Evolutionary conservation across 2,888 invertebrate species (phyloP).

Genomic region (Harpagoxenus sublaevis): DNA sequence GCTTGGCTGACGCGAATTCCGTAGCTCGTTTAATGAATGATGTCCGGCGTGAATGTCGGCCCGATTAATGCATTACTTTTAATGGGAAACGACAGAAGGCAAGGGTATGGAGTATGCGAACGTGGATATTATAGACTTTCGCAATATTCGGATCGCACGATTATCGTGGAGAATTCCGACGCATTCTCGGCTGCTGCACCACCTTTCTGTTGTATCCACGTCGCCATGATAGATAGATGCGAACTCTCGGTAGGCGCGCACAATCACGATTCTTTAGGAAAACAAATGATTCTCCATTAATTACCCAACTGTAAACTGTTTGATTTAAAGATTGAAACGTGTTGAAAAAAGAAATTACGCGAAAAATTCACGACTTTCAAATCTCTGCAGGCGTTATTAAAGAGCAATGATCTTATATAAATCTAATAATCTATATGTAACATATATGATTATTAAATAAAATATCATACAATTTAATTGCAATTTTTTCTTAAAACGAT

Average conservation of each 20-base stretch:
- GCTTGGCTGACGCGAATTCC: neutral
- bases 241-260: conserved; percentile 60
- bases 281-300: conserved; percentile 63
- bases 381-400: neutral
- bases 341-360: neutral
- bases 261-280: conserved; percentile 70
- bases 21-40: neutral
- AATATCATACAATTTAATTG: no score
- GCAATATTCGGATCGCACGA: conserved; percentile 29
- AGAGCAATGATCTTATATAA: neutral
- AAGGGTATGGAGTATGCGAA: conserved; percentile 24
- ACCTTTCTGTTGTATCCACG: conserved; percentile 65
- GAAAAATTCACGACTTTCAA: neutral
- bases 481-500: no score
- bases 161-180: conserved; percentile 46
- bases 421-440: no score
- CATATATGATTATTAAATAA: no score
- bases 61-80: conserved; percentile 56
- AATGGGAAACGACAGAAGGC: neutral
- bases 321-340: neutral
- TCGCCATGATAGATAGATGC: conserved; percentile 71
- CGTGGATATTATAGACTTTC: conserved; percentile 52
- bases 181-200: conserved; percentile 60
- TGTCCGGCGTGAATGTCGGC: neutral
- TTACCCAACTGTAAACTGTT: neutral